Percentiles rank a stretch among this genome's conserved stretches.
Evolutionary conservation across 2,888 invertebrate genomes (phyloP).

Genomic region (Ptychoptera contaminata): DNA sequence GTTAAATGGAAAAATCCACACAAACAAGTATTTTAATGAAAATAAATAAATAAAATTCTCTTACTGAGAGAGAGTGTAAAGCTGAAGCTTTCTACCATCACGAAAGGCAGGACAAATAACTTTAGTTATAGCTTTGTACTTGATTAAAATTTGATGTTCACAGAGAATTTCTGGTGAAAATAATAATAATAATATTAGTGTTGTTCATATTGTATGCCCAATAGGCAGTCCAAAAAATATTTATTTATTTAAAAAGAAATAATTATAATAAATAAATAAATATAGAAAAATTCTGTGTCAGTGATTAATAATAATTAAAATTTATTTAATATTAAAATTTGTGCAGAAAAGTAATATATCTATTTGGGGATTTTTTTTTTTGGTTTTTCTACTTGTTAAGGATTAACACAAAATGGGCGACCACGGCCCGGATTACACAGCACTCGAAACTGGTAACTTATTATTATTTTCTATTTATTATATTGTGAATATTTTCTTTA

Average conservation of each 20-base stretch:
- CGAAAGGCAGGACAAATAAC: too few species aligned
- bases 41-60: too few species aligned
- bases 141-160: too few species aligned
- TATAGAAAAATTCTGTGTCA: not conserved
- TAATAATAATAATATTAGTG: not conserved
- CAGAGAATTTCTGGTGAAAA: not conserved
- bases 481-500: too few species aligned
- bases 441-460: slow-evolving; percentile 27
- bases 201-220: not conserved
- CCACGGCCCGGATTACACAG: slow-evolving; percentile 23
- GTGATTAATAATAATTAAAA: not conserved
- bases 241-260: not conserved
- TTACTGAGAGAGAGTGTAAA: too few species aligned
- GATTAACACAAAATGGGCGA: slow-evolving; percentile 23
- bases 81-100: too few species aligned
- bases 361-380: not conserved
- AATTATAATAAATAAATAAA: not conserved
- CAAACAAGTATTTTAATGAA: too few species aligned
- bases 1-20: too few species aligned
- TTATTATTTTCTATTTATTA: not conserved
- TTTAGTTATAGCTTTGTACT: too few species aligned
- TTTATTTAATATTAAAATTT: too few species aligned
- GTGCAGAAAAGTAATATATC: not conserved
- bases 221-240: not conserved
- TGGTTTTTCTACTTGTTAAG: slow-evolving; percentile 12